These are phyloP conservation scores for Columba livia DNA, from an alignment of 2,113 vertebrate species.

Conservation along the genomic window DNA sequence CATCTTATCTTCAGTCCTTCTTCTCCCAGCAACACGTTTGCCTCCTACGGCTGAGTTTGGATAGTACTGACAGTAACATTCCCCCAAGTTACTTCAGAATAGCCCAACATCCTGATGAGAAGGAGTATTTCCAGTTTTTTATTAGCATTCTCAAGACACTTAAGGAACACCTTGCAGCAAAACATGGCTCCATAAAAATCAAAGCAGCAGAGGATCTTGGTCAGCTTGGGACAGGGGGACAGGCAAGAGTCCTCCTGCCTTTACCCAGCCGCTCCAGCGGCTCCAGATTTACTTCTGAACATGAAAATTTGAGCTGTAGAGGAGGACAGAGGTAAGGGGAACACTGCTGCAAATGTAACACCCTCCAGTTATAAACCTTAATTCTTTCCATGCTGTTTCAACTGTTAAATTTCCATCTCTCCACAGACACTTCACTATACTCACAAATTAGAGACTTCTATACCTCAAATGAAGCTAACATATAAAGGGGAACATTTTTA, in stretches of 20 bases:
- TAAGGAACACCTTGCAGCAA: background rate
- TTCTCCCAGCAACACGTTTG: background rate
- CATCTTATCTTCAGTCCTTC: background rate
- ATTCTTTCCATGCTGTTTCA: background rate
- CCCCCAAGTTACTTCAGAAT: background rate
- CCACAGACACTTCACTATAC: background rate
- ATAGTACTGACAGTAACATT: background rate
- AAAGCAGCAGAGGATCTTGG: background rate
- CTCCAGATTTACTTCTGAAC: no score
- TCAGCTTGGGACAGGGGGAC: background rate
- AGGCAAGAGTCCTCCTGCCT: background rate
- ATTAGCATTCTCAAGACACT: background rate
- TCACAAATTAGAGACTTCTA: background rate
- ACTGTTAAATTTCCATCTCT: background rate
- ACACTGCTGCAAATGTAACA: background rate
- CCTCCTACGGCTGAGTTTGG: background rate
- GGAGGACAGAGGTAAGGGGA: background rate
- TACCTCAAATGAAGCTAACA: background rate
- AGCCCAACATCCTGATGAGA: background rate
- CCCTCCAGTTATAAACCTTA: background rate
- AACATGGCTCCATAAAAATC: background rate
- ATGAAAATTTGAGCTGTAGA: background rate
- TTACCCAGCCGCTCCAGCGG: background rate
- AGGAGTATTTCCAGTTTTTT: background rate
- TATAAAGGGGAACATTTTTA: background rate